Evolutionary conservation across 2,113 vertebrate species (phyloP).

Genomic region (Chrysochloris asiatica): DNA sequence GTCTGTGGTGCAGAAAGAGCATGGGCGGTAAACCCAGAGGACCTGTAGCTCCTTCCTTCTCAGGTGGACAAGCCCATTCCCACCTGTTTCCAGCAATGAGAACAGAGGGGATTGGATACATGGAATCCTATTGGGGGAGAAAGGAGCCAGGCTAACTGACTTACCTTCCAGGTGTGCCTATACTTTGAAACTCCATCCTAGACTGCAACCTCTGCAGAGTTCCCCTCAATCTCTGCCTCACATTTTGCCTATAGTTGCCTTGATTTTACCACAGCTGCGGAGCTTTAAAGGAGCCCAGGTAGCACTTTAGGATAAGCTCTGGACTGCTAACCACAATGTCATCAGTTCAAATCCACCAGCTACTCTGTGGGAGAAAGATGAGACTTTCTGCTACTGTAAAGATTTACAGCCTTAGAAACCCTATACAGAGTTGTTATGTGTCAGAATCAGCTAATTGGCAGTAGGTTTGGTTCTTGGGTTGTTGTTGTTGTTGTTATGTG

Average conservation of each 20-base stretch:
- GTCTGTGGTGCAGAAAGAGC: neutral
- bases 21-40: neutral
- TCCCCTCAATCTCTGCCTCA: neutral
- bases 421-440: too few species aligned
- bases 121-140: neutral
- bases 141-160: neutral
- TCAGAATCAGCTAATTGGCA: too few species aligned
- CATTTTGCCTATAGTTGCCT: neutral
- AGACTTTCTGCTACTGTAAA: too few species aligned
- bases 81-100: neutral
- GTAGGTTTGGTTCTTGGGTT: too few species aligned
- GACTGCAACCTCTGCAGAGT: neutral
- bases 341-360: too few species aligned
- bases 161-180: fast-evolving
- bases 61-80: neutral
- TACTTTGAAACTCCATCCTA: neutral
- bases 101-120: neutral
- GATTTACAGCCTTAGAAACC: too few species aligned
- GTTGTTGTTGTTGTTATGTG: too few species aligned
- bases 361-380: too few species aligned
- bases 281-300: neutral
- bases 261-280: neutral
- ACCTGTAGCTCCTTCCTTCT: neutral
- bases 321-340: too few species aligned
- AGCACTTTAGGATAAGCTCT: too few species aligned